These are phyloP conservation scores for Ochropacha duplaris DNA, from an alignment of 2,888 invertebrate species.

Conservation along the genomic window DNA sequence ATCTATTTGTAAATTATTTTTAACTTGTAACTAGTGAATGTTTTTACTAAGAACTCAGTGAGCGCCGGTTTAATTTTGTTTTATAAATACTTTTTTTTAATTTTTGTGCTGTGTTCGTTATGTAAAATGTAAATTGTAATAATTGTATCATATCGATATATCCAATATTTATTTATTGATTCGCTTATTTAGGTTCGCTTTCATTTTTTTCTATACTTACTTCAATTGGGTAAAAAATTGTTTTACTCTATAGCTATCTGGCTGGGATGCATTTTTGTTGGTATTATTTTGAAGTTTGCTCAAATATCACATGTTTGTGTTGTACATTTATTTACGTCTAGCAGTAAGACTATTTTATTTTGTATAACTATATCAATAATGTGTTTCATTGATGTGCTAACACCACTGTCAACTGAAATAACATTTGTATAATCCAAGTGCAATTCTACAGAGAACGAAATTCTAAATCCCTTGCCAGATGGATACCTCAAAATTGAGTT, in stretches of 20 bases:
- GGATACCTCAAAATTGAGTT: constrained; percentile 51
- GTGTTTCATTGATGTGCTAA: background rate
- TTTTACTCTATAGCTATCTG: constrained; percentile 62
- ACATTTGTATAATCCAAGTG: constrained; percentile 10
- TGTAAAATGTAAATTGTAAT: constrained; percentile 80
- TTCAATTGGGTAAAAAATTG: constrained; percentile 52
- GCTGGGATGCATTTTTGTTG: constrained; percentile 70
- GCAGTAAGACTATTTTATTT: constrained; percentile 57
- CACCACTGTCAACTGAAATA: background rate
- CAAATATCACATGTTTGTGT: constrained; percentile 67
- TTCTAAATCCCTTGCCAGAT: constrained; percentile 70
- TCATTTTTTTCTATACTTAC: constrained; percentile 46
- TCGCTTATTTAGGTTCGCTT: constrained; percentile 73
- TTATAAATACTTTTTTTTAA: constrained; percentile 59
- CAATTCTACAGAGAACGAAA: constrained; percentile 19
- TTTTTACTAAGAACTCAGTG: constrained; percentile 70
- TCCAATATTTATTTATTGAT: constrained; percentile 82
- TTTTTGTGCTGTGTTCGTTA: constrained; percentile 82
- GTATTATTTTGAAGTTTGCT: constrained; percentile 67
- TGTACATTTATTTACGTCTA: constrained; percentile 68
- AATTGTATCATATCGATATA: constrained; percentile 81
- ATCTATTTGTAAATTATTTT: constrained; percentile 78
- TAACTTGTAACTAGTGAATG: constrained; percentile 75
- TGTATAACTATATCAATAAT: constrained; percentile 30
- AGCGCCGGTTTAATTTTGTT: constrained; percentile 64